Percentiles rank a stretch among this genome's conserved stretches.
Evolutionary conservation across 2,888 invertebrate species (phyloP).

Genomic region (Anaspis maculata): DNA sequence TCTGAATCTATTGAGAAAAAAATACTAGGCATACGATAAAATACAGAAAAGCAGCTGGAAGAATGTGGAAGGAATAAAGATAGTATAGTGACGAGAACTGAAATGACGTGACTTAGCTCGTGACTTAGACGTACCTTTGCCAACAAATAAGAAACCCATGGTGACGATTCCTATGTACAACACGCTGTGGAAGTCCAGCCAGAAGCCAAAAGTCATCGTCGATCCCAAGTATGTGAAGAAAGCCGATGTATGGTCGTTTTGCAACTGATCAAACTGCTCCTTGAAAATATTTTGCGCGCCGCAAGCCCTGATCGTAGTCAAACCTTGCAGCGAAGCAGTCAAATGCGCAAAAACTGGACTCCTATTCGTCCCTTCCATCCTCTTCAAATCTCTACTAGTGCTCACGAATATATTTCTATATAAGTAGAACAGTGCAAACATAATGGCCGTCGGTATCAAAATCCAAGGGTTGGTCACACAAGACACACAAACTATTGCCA

Average conservation of each 20-base stretch:
- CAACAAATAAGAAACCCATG: constrained; percentile 52
- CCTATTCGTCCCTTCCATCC: constrained; percentile 47
- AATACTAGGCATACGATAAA: too few relatives aligned
- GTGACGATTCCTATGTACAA: constrained; percentile 55
- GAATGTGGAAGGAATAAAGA: too few relatives aligned
- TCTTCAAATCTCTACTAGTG: constrained; percentile 55
- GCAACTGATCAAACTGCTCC: constrained; percentile 51
- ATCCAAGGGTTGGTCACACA: constrained; percentile 56
- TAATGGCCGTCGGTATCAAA: constrained; percentile 57
- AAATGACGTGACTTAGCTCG: too few relatives aligned
- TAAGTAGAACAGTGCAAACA: constrained; percentile 43
- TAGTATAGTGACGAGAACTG: too few relatives aligned
- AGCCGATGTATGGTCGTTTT: constrained; percentile 59
- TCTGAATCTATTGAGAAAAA: not conserved
- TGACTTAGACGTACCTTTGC: constrained; percentile 39
- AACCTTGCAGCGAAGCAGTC: constrained; percentile 62
- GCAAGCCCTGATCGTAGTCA: constrained; percentile 66
- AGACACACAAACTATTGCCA: constrained; percentile 58
- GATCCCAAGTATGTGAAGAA: constrained; percentile 57
- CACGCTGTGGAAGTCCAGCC: constrained; percentile 56
- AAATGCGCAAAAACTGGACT: constrained; percentile 69
- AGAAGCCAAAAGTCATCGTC: constrained; percentile 59
- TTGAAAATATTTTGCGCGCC: constrained; percentile 54
- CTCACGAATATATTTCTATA: not conserved
- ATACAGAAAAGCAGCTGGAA: too few relatives aligned